These are phyloP conservation scores for Drosophila picticornis DNA, from an alignment of 2,888 invertebrate species.

Conservation along the genomic window DNA sequence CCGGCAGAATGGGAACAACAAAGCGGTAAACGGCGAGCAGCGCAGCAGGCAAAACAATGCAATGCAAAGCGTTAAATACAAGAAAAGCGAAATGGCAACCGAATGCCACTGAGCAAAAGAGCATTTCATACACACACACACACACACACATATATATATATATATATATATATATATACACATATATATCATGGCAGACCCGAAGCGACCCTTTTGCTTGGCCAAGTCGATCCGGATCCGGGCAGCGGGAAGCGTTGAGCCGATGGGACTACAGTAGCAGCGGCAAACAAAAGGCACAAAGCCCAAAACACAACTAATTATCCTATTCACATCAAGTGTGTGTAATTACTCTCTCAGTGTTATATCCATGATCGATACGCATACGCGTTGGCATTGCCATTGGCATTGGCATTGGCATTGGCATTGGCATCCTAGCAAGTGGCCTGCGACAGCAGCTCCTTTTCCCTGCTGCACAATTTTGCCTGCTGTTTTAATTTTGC, in stretches of 20 bases:
- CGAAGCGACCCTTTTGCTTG: slow-evolving; percentile 28
- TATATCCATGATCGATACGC: slow-evolving; percentile 48
- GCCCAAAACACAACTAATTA: slow-evolving; percentile 72
- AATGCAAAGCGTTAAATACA: slow-evolving; percentile 69
- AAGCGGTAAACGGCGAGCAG: slow-evolving; percentile 27
- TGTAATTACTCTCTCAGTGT: slow-evolving; percentile 64
- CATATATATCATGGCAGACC: background rate
- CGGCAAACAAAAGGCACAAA: slow-evolving; percentile 70
- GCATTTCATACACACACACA: slow-evolving; percentile 26
- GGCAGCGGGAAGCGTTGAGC: slow-evolving; percentile 32
- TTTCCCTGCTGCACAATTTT: slow-evolving; percentile 31
- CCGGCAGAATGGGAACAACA: slow-evolving; percentile 27
- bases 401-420: slow-evolving; percentile 15
- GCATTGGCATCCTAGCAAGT: slow-evolving; percentile 33
- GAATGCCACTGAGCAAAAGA: slow-evolving; percentile 31
- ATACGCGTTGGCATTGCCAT: slow-evolving; percentile 29
- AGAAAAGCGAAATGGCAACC: slow-evolving; percentile 48
- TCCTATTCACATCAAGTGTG: slow-evolving; percentile 74
- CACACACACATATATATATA: background rate
- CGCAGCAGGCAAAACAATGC: slow-evolving; percentile 74
- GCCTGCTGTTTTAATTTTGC: slow-evolving; percentile 48
- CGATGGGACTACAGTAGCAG: slow-evolving; percentile 54
- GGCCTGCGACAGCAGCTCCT: slow-evolving; percentile 10
- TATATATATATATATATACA: background rate
- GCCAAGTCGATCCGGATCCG: slow-evolving; percentile 34